These are phyloP conservation scores for Chymomyza fuscimana DNA, from an alignment of 2,888 invertebrate species.

Conservation along the genomic window DNA sequence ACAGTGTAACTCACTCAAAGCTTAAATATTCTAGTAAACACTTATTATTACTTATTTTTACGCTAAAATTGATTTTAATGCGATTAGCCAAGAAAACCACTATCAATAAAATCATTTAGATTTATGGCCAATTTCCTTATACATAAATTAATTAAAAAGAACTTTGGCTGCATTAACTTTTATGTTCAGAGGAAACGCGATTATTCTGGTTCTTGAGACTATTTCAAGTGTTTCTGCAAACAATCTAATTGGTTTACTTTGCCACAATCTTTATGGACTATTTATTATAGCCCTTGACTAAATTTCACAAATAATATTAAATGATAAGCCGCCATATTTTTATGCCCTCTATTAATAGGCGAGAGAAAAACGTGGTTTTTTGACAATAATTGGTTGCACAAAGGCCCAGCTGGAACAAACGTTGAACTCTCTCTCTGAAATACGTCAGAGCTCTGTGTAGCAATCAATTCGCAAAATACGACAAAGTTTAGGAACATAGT, in stretches of 20 bases:
- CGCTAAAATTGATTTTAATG: no score
- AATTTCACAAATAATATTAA: not conserved
- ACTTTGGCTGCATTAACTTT: not conserved
- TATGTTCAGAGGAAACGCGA: not conserved
- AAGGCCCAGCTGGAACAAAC: not conserved
- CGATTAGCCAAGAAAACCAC: no score
- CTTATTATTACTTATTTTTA: no score
- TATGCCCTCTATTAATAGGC: not conserved
- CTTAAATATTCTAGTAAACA: no score
- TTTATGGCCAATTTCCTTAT: not conserved
- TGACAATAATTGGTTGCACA: no score
- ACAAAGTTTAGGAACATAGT: not conserved
- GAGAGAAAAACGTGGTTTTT: not conserved
- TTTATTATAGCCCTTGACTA: not conserved
- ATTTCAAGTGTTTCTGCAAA: not conserved
- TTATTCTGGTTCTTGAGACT: not conserved
- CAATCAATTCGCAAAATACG: conserved; percentile 11
- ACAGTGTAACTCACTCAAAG: no score
- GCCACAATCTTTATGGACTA: not conserved
- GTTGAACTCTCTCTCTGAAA: conserved; percentile 48
- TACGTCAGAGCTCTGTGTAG: conserved; percentile 59
- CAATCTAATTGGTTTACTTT: not conserved
- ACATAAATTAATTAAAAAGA: not conserved
- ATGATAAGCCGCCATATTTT: not conserved
- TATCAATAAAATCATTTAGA: no score